Conservation (phyloP, 2,797 vertebrate species). For the Eidolon dupreanum region DNA sequence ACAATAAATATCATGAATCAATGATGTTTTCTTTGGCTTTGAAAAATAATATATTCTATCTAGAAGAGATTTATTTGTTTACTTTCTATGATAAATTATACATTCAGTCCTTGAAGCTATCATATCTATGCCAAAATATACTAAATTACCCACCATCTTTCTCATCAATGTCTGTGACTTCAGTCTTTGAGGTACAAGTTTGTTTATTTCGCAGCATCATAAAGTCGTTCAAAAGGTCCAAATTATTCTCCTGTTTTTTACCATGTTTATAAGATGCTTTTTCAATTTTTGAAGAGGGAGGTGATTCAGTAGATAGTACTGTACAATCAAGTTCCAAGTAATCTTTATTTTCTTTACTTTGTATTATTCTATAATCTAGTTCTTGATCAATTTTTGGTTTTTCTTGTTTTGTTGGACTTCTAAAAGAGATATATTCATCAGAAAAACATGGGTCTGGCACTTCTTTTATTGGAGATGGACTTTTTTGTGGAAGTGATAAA, state of each 20-base stretch:
- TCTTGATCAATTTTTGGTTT: conserved; percentile 67
- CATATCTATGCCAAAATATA: conserved; percentile 9
- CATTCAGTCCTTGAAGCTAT: neutral
- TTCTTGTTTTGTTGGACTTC: conserved; percentile 55
- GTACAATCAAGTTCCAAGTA: conserved; percentile 5
- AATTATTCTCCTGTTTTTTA: conserved; percentile 68
- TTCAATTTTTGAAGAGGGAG: conserved; percentile 21
- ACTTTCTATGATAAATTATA: conserved; percentile 30
- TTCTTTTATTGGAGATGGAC: neutral
- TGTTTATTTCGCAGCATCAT: conserved; percentile 90
- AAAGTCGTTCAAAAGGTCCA: conserved; percentile 90
- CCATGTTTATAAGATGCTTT: conserved; percentile 11
- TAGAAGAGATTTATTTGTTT: conserved; percentile 48
- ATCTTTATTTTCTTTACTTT: conserved; percentile 47
- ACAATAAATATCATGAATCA: conserved; percentile 4
- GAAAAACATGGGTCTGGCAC: conserved; percentile 26
- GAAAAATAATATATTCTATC: conserved; percentile 32
- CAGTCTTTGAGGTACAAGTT: neutral
- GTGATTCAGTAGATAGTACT: conserved; percentile 15
- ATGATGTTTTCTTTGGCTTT: conserved; percentile 25
- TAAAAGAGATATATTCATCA: conserved; percentile 12
- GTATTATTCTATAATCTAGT: conserved; percentile 5
- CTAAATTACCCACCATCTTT: conserved; percentile 78
- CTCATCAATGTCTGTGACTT: conserved; percentile 42
- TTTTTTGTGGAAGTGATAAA: conserved; percentile 50